phyloP scores from a whole-genome alignment of 2,113 vertebrate species.

The Chloebia gouldiae region DNA sequence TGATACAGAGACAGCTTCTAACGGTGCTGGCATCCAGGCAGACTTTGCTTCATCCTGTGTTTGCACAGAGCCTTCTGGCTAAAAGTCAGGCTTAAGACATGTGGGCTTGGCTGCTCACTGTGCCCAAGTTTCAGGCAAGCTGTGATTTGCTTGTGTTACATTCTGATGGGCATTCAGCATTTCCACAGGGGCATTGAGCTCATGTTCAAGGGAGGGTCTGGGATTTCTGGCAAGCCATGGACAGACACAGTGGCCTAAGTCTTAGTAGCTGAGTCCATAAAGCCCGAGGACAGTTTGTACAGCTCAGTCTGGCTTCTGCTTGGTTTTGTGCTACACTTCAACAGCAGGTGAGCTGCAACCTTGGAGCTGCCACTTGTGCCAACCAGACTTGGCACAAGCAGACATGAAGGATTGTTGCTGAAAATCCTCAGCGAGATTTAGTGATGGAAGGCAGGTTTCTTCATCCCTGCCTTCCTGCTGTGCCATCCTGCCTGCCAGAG shows the following conservation, averaged over 20 bases:
- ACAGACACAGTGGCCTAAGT: not conserved
- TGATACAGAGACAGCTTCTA: not conserved
- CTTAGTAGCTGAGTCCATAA: not conserved
- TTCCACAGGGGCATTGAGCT: not conserved
- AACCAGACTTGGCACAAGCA: not conserved
- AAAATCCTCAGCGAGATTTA: not conserved
- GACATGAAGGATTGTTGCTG: not conserved
- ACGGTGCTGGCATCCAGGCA: not conserved
- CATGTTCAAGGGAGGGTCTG: not conserved
- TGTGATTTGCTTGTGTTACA: not conserved
- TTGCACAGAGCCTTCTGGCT: not conserved
- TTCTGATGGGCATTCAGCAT: not conserved
- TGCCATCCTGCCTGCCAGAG: not conserved
- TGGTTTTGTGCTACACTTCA: not conserved
- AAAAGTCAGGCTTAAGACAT: not conserved
- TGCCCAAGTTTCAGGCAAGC: not conserved
- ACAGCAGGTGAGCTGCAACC: not conserved
- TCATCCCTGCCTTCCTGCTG: not conserved
- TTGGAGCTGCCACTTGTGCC: not conserved
- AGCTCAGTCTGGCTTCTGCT: not conserved
- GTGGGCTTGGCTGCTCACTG: not conserved
- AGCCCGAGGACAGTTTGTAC: not conserved
- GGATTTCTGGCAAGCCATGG: not conserved
- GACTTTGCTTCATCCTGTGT: not conserved
- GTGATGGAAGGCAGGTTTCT: not conserved